phyloP scores from a whole-genome alignment of 2,113 vertebrate species.

The Austrofundulus limnaeus region DNA sequence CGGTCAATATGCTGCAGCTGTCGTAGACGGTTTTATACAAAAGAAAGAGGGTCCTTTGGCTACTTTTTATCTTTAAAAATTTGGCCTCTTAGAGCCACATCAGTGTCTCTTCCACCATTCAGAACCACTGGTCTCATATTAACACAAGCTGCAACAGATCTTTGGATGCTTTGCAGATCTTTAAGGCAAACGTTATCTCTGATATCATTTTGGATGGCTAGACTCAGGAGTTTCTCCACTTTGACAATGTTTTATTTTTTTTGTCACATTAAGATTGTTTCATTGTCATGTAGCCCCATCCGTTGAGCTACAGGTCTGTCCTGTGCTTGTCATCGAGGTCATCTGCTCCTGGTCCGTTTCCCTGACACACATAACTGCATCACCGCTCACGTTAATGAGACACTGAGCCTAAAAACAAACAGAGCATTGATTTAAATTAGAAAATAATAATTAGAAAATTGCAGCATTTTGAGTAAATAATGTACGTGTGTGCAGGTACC shows the following conservation, averaged over 20 bases:
- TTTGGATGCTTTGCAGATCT: constrained; percentile 49
- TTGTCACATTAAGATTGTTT: background rate
- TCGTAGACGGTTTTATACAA: constrained; percentile 42
- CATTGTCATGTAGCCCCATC: constrained; percentile 83
- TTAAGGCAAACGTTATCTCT: constrained; percentile 61
- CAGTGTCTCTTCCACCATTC: constrained; percentile 3
- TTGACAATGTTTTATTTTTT: constrained; percentile 12
- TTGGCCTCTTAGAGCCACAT: constrained; percentile 12
- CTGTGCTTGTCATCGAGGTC: constrained; percentile 46
- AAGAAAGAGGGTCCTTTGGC: constrained; percentile 24
- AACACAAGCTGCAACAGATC: constrained; percentile 28
- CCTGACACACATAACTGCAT: constrained; percentile 89
- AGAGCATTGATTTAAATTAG: background rate
- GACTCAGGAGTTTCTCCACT: constrained; percentile 26
- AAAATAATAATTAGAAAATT: constrained; percentile 1
- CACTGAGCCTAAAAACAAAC: constrained; percentile 87
- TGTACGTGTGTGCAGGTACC: constrained; percentile 76
- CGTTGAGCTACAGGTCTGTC: constrained; percentile 73
- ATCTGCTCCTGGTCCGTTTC: constrained; percentile 87
- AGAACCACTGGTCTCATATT: constrained; percentile 4
- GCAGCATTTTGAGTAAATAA: background rate
- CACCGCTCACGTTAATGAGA: constrained; percentile 97
- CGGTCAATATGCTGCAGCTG: constrained; percentile 12
- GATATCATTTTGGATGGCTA: constrained; percentile 56
- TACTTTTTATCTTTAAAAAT: constrained; percentile 17